Evolutionary conservation across 2,888 invertebrate genomes (phyloP), one percentile per base, ranked within the genome.

Genomic region (Lottia gigantea): DNA sequence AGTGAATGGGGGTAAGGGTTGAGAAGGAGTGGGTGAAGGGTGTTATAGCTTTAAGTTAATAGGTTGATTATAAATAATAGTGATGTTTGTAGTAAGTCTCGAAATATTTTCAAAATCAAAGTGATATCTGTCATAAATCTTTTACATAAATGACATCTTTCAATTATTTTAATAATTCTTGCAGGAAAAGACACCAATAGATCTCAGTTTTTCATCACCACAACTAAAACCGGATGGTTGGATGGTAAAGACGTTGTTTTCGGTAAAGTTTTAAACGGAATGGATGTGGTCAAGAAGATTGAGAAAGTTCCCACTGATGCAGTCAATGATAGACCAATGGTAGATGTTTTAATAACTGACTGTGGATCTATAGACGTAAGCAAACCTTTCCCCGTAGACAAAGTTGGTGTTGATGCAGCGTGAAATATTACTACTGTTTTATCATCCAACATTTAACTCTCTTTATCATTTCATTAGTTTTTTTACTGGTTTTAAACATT

Each of bases 201-300:
- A 7, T 96, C 95, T 80, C 97, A 97, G 89, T 97, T 97, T 89
- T 94, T 97, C 88, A 94, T 98, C 82, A 96, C 95, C 15, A 94
- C 95, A 2, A 92, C 93, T 75, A 92, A 93, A 19, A 94, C 96
- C 0, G 93, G 94, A 1, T 97, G 97, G 96, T 89, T 97, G 77
- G 94, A 97, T 89, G 94, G 94, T 61, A 92, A 93, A 75, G 95
- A 97, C 85, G 94, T 95, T 1, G 93, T 95, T 19, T 94, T 97
- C 87, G 97, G 97, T 83, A 96, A 88, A 76, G 84, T 95, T 12
- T 89, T 94, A 49, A 92, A 94, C 74, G 96, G 96, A 11, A 93
- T 95, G 90, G 93, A 94, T 76, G 90, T 95, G 0, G 92, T 97
- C 2, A 93, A 94, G 82, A 92, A 92, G 84, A 92, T 97, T 77